A percentile compares a stretch with the other conserved stretches of the same genome.
Evolutionary conservation across 2,888 invertebrate genomes (phyloP).

Genomic region (Acrobasis repandana): DNA sequence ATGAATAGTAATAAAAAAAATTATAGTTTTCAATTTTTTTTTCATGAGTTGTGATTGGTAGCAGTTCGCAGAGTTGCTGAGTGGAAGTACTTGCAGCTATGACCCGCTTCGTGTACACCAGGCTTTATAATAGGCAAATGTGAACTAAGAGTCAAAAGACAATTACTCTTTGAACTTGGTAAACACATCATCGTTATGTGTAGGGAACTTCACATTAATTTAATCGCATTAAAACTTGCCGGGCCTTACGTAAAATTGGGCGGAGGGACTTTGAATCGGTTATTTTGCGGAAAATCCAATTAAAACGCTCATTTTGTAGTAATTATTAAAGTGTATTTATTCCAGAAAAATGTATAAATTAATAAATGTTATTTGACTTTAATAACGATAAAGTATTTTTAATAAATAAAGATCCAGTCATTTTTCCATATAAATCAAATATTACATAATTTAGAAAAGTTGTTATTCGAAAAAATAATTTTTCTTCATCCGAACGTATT

Average conservation of each 20-base stretch:
- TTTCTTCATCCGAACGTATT: too few relatives aligned
- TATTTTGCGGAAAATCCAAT: constrained; percentile 12
- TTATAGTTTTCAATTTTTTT: too few relatives aligned
- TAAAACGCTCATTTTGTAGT: background rate
- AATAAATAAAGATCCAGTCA: too few relatives aligned
- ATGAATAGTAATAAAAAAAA: too few relatives aligned
- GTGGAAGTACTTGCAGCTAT: background rate
- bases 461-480: too few relatives aligned
- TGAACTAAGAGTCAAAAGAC: constrained; percentile 33
- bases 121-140: constrained; percentile 15
- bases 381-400: too few relatives aligned
- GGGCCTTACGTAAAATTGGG: constrained; percentile 15
- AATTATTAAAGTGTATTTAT: background rate
- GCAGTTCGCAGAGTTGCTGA: too few relatives aligned
- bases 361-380: too few relatives aligned
- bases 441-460: too few relatives aligned
- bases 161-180: constrained; percentile 37
- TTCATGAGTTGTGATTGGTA: too few relatives aligned
- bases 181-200: constrained; percentile 29
- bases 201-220: constrained; percentile 20
- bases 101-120: background rate
- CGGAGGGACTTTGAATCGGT: constrained; percentile 4
- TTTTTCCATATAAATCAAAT: too few relatives aligned
- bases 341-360: too few relatives aligned
- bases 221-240: constrained; percentile 23